Base-by-base conservation (phyloP, 2,888 invertebrate species). In the Drosophila parthenogenetica region DNA sequence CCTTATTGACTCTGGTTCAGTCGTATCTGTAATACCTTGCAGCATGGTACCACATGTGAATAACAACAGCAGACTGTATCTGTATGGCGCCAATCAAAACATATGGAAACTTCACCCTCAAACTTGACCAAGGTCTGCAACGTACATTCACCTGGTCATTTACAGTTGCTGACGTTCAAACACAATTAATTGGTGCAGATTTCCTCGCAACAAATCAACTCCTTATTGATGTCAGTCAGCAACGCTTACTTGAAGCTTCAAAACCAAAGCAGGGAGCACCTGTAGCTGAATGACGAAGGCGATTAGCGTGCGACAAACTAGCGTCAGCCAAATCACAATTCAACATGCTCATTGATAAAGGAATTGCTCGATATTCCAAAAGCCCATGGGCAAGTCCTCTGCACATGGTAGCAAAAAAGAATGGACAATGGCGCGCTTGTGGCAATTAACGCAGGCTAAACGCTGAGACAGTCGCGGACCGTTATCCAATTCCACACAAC, bases 11-110 rank as follows among this genome's bases (percentile, higher is more conserved):
- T 49, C 35, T 11, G 49, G 49, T 8, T 49, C 37, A 11, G 35
- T 49, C 16, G 49, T 49, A 7, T 49, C 49, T 11, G 49, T 49
- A n/a, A 11, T 49, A 17, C 49, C 49, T 35, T 35, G 35, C 13
- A 35, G 11, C 32, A 32, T 49, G 49, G 37, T 22, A 13, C 32
- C 32, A 8, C 39, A n/a, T n/a, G 35, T n/a, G 19, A 14, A 8
- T 13, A 51, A 4, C 7, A 37, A 39, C 8, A 11, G 19, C 39
- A 45, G 40, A 51, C 19, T 22, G 25, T 14, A 25, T 14, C 11
- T 51, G 22, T 51, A 51, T 25, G 40, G 40, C 14, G 40, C 40
- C 4, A 40, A 51, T n/a, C 51, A 51, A 39, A 13, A 50, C 50
- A 7, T 50, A 50, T 37, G 29, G 48, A n/a, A 48, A 7, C 5